Evolutionary conservation across 2,888 invertebrate genomes (phyloP).

Genomic region (Syrphus vitripennis): DNA sequence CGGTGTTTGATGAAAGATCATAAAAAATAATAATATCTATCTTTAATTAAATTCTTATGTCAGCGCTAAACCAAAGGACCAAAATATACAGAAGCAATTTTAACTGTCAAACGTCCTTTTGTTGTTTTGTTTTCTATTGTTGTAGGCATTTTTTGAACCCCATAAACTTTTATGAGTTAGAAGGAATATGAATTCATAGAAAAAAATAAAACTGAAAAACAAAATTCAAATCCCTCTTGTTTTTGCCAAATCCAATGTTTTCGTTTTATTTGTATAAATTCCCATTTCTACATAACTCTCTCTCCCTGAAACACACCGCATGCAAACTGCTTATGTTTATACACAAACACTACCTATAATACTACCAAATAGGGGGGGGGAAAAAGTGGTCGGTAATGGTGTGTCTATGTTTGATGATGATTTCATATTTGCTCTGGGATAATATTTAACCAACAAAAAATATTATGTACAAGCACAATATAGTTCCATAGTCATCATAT

Average conservation of each 20-base stretch:
- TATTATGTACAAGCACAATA: background rate
- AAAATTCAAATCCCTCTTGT: background rate
- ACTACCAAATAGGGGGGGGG: background rate
- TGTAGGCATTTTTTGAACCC: background rate
- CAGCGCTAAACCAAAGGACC: background rate
- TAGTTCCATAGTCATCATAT: background rate
- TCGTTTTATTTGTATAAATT: conserved; percentile 3
- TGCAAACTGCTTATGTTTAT: background rate
- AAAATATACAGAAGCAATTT: background rate
- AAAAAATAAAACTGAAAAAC: background rate
- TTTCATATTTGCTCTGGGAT: conserved; percentile 8
- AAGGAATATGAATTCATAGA: background rate
- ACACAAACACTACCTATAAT: background rate
- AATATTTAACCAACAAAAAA: background rate
- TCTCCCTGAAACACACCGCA: background rate
- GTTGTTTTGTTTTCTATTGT: too few species aligned
- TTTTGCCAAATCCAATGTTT: background rate
- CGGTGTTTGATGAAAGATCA: background rate
- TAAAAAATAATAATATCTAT: background rate
- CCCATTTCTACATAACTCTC: background rate
- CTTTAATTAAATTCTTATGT: background rate
- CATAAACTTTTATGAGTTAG: background rate
- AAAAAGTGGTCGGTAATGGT: background rate
- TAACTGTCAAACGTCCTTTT: background rate
- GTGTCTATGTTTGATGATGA: conserved; percentile 1